A percentile compares a stretch with the other conserved stretches of the same genome.
Evolutionary conservation across 1,140 invertebrate genomes (phyloP).

Genomic region (Drosophila kikkawai): DNA sequence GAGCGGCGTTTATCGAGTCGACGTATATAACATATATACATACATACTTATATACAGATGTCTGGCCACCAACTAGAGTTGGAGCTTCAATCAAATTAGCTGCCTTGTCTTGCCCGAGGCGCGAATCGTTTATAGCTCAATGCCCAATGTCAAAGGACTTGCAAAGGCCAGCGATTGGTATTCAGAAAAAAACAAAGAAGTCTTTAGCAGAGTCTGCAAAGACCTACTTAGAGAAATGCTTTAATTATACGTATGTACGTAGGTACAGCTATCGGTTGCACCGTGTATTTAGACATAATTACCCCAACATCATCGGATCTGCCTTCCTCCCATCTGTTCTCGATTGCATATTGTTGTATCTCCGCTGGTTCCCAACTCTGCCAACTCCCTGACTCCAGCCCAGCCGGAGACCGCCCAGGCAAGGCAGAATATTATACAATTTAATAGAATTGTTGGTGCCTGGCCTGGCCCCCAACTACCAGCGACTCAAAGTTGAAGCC

Average conservation of each 20-base stretch:
- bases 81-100: slow-evolving; percentile 66
- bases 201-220: neutral
- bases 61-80: slow-evolving; percentile 30
- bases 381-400: neutral
- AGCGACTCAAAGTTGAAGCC: slow-evolving; percentile 28
- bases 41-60: neutral
- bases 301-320: slow-evolving; percentile 22
- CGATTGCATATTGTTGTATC: slow-evolving; percentile 46
- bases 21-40: slow-evolving; percentile 2
- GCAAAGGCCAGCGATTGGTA: neutral
- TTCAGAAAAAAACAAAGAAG: neutral
- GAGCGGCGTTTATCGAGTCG: slow-evolving; percentile 33
- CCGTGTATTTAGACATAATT: slow-evolving; percentile 47
- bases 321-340: slow-evolving; percentile 36
- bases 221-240: slow-evolving; percentile 13
- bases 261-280: slow-evolving; percentile 45
- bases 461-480: slow-evolving; percentile 7
- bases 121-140: slow-evolving; percentile 41
- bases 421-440: slow-evolving; percentile 53
- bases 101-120: slow-evolving; percentile 62
- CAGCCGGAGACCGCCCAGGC: slow-evolving; percentile 30
- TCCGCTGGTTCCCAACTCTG: slow-evolving; percentile 3
- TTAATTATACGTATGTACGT: slow-evolving; percentile 27
- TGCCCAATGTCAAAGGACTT: slow-evolving; percentile 69
- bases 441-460: slow-evolving; percentile 53